Percentiles rank a stretch among this genome's conserved stretches.
These are phyloP conservation scores for Morphnarchus princeps DNA, from an alignment of 2,113 vertebrate genomes.

Conservation along the genomic window DNA sequence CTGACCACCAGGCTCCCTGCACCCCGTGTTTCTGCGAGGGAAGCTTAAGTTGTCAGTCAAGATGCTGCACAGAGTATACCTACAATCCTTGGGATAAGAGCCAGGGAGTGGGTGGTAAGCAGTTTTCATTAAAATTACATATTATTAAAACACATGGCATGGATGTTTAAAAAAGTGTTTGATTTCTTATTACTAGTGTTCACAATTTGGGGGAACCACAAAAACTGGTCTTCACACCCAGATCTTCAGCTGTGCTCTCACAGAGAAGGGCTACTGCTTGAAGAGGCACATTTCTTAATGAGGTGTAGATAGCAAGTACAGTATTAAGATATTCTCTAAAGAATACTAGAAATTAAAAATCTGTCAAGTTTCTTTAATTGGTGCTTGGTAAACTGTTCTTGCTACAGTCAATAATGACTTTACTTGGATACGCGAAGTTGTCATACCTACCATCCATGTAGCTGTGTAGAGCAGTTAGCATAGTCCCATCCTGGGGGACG, in stretches of 20 bases:
- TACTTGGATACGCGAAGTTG: background rate
- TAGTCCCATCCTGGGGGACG: slow-evolving; percentile 84
- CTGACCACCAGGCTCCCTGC: background rate
- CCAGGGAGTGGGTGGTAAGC: background rate
- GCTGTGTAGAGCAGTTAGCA: slow-evolving; percentile 88
- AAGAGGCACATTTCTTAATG: background rate
- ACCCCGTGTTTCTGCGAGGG: accelerated
- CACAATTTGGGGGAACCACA: background rate
- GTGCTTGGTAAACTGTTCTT: background rate
- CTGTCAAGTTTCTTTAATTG: background rate
- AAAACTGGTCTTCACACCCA: background rate
- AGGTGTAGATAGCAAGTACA: background rate
- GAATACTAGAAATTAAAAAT: background rate
- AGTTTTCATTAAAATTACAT: background rate
- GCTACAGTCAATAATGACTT: background rate
- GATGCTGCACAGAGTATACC: background rate
- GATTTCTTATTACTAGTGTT: background rate
- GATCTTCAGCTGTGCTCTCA: background rate
- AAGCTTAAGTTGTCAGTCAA: background rate
- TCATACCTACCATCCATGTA: slow-evolving; percentile 89
- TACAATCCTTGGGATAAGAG: background rate
- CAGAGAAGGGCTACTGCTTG: background rate
- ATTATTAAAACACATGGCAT: background rate
- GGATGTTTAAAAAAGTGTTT: background rate
- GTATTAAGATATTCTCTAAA: background rate